Conservation (phyloP, 2,113 vertebrate genomes). For the Sminthopsis crassicaudata region DNA sequence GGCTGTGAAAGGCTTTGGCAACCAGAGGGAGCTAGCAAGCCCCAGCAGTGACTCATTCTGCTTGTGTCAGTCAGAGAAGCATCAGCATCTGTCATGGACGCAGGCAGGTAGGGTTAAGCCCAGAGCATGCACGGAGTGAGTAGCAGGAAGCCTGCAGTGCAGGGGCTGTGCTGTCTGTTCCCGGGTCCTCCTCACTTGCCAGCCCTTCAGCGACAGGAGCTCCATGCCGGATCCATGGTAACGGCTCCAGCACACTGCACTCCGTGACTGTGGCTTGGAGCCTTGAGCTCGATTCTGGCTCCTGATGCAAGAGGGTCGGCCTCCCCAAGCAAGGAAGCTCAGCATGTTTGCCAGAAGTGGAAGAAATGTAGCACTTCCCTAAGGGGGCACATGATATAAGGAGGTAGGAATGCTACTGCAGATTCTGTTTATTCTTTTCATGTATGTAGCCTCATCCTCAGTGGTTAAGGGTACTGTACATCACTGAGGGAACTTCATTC, state of each 20-base stretch:
- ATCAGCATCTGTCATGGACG: constrained; percentile 80
- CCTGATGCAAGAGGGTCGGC: constrained; percentile 68
- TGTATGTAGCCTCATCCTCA: constrained; percentile 45
- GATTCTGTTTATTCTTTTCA: constrained; percentile 62
- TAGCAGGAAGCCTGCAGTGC: constrained; percentile 86
- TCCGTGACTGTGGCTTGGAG: constrained; percentile 75
- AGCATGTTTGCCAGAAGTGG: constrained; percentile 74
- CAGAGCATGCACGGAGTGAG: constrained; percentile 71
- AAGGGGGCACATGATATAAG: constrained; percentile 60
- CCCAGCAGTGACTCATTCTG: constrained; percentile 82
- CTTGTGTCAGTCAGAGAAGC: constrained; percentile 78
- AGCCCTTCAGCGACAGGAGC: constrained; percentile 76
- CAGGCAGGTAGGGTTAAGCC: constrained; percentile 80
- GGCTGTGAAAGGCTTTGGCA: constrained; percentile 77
- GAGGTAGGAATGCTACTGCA: constrained; percentile 76
- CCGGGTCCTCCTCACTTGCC: constrained; percentile 55
- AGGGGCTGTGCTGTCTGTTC: constrained; percentile 80
- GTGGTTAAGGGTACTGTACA: constrained; percentile 64
- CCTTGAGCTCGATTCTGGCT: constrained; percentile 72
- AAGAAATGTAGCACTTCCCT: constrained; percentile 71
- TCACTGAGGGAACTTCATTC: constrained; percentile 78
- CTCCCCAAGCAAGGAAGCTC: constrained; percentile 55
- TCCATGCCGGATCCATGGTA: constrained; percentile 85
- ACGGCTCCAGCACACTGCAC: constrained; percentile 79
- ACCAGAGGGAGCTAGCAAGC: constrained; percentile 85